phyloP scores from a whole-genome alignment of 92 coral and sea anemone genomes.

The Zoanthus solanderi region DNA sequence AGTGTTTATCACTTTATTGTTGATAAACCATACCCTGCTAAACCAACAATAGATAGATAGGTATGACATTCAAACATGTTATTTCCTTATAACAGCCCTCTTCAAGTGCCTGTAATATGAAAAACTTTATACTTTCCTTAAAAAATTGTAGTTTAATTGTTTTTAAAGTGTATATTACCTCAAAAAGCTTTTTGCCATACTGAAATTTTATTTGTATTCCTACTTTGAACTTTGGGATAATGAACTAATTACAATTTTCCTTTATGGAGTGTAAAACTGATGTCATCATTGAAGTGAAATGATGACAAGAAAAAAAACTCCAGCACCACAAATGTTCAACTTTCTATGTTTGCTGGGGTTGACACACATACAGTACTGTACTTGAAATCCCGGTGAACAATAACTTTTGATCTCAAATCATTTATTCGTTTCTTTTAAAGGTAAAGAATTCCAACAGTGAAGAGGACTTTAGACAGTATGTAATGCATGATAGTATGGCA shows the following conservation, averaged over 20 bases:
- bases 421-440: neutral
- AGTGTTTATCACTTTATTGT: constrained; percentile 51
- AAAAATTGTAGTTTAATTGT: neutral
- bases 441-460: neutral
- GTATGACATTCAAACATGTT: neutral
- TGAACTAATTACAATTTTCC: neutral
- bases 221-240: neutral
- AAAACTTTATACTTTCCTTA: neutral
- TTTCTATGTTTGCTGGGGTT: neutral
- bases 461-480: neutral
- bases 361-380: neutral
- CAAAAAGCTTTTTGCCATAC: no score
- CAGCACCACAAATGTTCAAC: neutral
- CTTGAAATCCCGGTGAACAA: no score
- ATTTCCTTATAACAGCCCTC: constrained; percentile 5
- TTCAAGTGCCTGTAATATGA: neutral
- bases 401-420: neutral
- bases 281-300: neutral
- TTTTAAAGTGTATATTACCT: neutral
- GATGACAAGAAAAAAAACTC: neutral
- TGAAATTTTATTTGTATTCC: neutral
- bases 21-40: neutral
- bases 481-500: neutral
- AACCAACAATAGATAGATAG: neutral
- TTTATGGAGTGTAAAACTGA: no score